Percentiles rank a stretch among this genome's conserved stretches.
phyloP scores from a whole-genome alignment of 2,888 invertebrate species.

The Xestia ashworthii region DNA sequence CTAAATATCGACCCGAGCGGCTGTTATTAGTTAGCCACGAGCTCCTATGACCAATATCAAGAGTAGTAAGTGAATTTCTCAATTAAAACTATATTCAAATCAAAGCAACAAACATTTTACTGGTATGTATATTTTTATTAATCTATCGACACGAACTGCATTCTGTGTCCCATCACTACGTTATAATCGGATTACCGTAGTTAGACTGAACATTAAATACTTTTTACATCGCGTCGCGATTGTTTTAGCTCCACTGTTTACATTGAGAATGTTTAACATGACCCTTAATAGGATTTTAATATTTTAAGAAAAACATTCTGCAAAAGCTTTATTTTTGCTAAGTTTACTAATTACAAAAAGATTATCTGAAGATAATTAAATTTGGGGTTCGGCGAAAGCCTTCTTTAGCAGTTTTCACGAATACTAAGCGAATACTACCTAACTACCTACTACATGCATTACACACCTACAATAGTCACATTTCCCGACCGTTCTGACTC shows the following conservation, averaged over 20 bases:
- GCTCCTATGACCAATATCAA: too few species aligned
- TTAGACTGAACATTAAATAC: constrained; percentile 64
- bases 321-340: neutral
- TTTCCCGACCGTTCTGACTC: too few species aligned
- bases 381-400: too few species aligned
- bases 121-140: neutral
- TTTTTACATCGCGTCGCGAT: constrained; percentile 60
- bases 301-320: constrained; percentile 4
- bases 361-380: neutral
- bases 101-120: too few species aligned
- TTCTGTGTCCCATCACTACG: constrained; percentile 54
- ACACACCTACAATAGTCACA: too few species aligned
- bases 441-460: too few species aligned
- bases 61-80: too few species aligned
- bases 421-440: neutral
- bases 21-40: too few species aligned
- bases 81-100: too few species aligned
- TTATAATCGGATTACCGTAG: constrained; percentile 68
- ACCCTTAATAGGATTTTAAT: constrained; percentile 27
- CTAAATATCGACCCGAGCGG: too few species aligned
- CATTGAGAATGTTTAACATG: constrained; percentile 19
- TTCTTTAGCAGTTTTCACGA: neutral
- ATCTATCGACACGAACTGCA: constrained; percentile 33
- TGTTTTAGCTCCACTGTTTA: constrained; percentile 42
- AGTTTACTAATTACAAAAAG: constrained; percentile 10